phyloP scores from a whole-genome alignment of 2,113 vertebrate genomes.

The Deroptyus accipitrinus region DNA sequence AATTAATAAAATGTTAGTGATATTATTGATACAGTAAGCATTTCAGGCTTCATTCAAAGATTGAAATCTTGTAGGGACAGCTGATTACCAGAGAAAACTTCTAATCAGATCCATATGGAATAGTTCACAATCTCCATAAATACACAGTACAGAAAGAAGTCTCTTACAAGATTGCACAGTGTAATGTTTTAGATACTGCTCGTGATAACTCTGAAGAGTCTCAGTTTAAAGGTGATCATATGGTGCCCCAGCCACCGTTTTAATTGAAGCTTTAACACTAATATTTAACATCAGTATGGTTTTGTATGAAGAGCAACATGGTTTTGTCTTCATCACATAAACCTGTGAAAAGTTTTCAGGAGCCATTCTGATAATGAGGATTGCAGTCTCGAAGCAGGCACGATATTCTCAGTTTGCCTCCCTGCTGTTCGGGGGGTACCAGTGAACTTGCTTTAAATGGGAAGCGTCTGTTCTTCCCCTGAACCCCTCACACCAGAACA shows the following conservation, averaged over 20 bases:
- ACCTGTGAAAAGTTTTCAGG: constrained; percentile 56
- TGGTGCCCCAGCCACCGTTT: neutral
- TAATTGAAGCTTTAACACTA: neutral
- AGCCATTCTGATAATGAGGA: constrained; percentile 83
- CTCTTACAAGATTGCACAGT: neutral
- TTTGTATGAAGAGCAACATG: neutral
- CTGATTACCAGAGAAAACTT: neutral
- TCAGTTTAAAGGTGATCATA: neutral
- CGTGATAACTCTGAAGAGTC: neutral
- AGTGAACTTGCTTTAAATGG: constrained; percentile 86
- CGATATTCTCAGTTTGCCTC: constrained; percentile 81
- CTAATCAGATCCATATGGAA: neutral
- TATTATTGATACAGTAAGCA: neutral
- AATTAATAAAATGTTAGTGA: neutral
- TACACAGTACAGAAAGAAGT: neutral
- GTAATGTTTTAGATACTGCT: neutral
- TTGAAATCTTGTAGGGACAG: neutral
- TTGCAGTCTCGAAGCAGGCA: constrained; percentile 75
- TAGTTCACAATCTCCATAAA: neutral
- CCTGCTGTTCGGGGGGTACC: constrained; percentile 85
- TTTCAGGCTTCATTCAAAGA: neutral
- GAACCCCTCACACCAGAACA: constrained; percentile 94
- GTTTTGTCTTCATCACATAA: constrained; percentile 25
- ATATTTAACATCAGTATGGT: neutral
- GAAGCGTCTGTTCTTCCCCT: constrained; percentile 91